These are phyloP conservation scores for Crenichthys baileyi DNA, from an alignment of 2,797 vertebrate genomes.

Conservation along the genomic window DNA sequence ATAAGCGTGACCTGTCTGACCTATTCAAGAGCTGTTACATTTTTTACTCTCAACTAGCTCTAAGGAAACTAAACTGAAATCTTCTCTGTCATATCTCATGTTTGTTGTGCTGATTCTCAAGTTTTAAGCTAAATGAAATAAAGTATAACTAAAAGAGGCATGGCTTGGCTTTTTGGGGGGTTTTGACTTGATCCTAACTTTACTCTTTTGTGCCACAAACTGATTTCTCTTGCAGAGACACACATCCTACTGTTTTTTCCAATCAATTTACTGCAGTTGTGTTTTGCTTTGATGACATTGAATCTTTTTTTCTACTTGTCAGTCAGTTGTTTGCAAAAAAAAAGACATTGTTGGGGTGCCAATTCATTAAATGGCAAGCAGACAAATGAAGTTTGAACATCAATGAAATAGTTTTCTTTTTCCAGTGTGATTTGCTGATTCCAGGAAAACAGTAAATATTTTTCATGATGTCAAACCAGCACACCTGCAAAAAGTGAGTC, in stretches of 20 bases:
- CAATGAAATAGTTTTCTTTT: neutral
- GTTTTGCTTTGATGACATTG: conserved; percentile 41
- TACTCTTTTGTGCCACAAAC: no score
- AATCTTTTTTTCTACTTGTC: conserved; percentile 21
- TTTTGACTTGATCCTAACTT: conserved; percentile 17
- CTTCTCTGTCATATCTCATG: neutral
- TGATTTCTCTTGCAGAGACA: conserved; percentile 40
- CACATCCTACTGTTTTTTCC: conserved; percentile 36
- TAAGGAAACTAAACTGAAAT: conserved; percentile 14
- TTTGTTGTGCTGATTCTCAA: neutral
- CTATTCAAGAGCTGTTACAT: conserved; percentile 19
- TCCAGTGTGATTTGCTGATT: no score
- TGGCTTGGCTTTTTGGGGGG: neutral
- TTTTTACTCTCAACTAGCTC: conserved; percentile 6
- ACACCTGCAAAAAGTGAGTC: no score
- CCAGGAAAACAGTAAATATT: no score
- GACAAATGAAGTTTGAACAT: neutral
- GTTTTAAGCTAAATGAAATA: neutral
- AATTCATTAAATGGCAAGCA: neutral
- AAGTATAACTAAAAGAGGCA: neutral
- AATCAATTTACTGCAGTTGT: conserved; percentile 13
- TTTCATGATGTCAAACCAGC: no score
- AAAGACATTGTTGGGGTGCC: conserved; percentile 21
- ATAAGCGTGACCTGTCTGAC: conserved; percentile 39
- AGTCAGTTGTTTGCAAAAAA: conserved; percentile 10